These are phyloP conservation scores for Bombus pyrosoma DNA, from an alignment of 1,140 invertebrate genomes.

Conservation along the genomic window DNA sequence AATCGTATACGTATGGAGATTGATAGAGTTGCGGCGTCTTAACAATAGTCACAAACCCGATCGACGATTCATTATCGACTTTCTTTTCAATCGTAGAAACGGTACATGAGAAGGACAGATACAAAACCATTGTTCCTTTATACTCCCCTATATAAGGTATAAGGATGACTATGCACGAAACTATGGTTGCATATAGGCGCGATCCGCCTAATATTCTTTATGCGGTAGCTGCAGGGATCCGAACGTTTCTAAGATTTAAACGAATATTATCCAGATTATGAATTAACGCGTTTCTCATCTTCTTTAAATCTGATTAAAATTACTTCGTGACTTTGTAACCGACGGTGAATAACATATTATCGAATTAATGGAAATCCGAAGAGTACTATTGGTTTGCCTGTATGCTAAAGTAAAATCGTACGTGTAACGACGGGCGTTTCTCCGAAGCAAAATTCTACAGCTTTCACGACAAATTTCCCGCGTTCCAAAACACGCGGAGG, in stretches of 20 bases:
- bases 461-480: conserved; percentile 15
- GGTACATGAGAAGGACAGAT: neutral
- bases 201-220: neutral
- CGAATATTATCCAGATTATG: neutral
- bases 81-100: conserved; percentile 50
- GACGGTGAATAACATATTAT: neutral
- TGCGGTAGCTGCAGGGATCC: neutral
- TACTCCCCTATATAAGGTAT: conserved; percentile 6
- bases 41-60: conserved; percentile 62
- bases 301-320: neutral
- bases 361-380: neutral
- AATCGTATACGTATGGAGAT: conserved; percentile 50
- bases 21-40: conserved; percentile 52
- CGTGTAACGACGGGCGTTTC: too few species aligned
- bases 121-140: conserved; percentile 30
- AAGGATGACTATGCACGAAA: conserved; percentile 46
- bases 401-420: neutral
- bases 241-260: neutral
- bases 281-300: neutral
- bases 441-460: neutral
- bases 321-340: neutral
- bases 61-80: conserved; percentile 58
- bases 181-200: neutral
- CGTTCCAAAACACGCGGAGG: neutral
- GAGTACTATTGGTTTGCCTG: neutral